phyloP scores from a whole-genome alignment of 2,113 vertebrate species.

The Nothobranchius kuhntae region DNA sequence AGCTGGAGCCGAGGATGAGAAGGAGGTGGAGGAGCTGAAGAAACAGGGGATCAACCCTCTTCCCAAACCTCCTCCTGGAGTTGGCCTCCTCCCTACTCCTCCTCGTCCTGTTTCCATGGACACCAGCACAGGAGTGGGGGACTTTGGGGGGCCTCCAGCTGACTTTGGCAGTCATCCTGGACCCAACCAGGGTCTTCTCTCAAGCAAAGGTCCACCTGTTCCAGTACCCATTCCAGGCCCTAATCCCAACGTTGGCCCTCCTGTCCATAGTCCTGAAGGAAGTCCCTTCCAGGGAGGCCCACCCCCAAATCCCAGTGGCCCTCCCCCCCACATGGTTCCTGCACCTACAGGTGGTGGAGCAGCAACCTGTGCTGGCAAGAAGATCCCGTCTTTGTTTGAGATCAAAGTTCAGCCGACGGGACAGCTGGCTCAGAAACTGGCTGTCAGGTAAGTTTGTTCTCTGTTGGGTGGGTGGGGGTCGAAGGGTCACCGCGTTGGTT shows the following conservation, averaged over 20 bases:
- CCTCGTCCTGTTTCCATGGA: slow-evolving; percentile 75
- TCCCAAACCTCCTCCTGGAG: slow-evolving; percentile 85
- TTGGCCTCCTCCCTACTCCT: slow-evolving; percentile 86
- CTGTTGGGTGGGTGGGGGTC: no score
- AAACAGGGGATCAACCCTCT: slow-evolving; percentile 96
- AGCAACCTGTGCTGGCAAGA: slow-evolving; percentile 74
- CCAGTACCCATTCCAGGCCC: slow-evolving; percentile 53
- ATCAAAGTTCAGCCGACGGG: slow-evolving; percentile 93
- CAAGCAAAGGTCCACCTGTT: slow-evolving; percentile 57
- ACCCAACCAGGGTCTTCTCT: slow-evolving; percentile 62
- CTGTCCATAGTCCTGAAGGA: slow-evolving; percentile 73
- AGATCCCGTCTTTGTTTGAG: slow-evolving; percentile 94
- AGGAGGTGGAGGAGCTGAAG: slow-evolving; percentile 95
- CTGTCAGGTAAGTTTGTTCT: slow-evolving; percentile 80
- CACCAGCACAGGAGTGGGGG: slow-evolving; percentile 67
- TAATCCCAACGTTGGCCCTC: slow-evolving; percentile 62
- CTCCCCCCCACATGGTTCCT: slow-evolving; percentile 74
- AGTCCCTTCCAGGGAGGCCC: slow-evolving; percentile 75
- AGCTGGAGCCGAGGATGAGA: slow-evolving; percentile 93
- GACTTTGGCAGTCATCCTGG: slow-evolving; percentile 59
- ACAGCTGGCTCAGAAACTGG: slow-evolving; percentile 92
- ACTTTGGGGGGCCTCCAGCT: slow-evolving; percentile 57
- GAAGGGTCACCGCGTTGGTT: no score
- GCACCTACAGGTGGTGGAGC: slow-evolving; percentile 78
- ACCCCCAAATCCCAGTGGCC: slow-evolving; percentile 72